These are phyloP conservation scores for Alethe diademata DNA, from an alignment of 2,113 vertebrate genomes.

Conservation along the genomic window DNA sequence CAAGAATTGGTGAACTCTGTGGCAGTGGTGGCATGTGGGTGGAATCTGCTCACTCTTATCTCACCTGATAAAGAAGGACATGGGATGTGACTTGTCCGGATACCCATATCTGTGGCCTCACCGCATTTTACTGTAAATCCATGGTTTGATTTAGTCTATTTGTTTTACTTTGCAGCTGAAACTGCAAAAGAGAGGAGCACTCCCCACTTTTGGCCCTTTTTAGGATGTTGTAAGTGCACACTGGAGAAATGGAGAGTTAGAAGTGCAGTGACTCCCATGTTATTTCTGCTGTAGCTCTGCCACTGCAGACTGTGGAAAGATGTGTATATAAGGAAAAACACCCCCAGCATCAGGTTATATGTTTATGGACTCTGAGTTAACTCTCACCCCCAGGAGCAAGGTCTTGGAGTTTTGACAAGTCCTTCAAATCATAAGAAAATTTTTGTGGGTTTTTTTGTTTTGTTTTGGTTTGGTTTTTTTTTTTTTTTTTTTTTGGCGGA, in stretches of 20 bases:
- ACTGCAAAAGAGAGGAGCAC: background rate
- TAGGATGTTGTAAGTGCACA: background rate
- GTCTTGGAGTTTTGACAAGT: background rate
- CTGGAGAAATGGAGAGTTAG: background rate
- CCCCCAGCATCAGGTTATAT: rapidly evolving
- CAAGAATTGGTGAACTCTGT: background rate
- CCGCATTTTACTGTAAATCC: background rate
- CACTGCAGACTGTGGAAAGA: background rate
- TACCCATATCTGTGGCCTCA: background rate
- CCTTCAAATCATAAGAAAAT: background rate
- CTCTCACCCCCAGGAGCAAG: background rate
- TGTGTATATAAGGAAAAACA: background rate
- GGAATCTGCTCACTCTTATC: background rate
- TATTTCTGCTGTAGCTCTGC: background rate
- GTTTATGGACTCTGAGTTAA: background rate
- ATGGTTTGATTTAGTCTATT: background rate
- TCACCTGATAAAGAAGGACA: background rate
- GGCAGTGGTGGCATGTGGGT: background rate
- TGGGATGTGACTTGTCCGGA: background rate
- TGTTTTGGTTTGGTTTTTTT: too few relatives aligned
- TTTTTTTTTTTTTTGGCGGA: background rate
- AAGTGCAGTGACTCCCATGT: rapidly evolving
- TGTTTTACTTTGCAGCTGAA: background rate
- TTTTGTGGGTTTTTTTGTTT: too few relatives aligned
- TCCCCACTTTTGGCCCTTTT: background rate